A percentile compares a stretch with the other conserved stretches of the same genome.
phyloP scores from a whole-genome alignment of 2,888 invertebrate genomes.

The Limnephilus auricula region DNA sequence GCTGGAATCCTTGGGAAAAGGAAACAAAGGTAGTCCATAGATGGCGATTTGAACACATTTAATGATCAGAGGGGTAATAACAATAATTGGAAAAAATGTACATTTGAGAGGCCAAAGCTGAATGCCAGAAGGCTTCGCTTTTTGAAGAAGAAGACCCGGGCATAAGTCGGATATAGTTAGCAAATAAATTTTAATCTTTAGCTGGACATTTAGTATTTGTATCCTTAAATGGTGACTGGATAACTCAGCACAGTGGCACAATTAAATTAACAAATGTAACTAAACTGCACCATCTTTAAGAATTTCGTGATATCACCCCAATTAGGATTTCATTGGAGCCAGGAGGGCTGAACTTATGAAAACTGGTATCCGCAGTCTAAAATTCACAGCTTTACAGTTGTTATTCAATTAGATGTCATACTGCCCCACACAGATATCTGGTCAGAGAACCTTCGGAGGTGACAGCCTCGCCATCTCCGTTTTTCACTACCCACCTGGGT shows the following conservation, averaged over 20 bases:
- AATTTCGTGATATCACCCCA: background rate
- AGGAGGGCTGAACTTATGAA: background rate
- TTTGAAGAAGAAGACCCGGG: background rate
- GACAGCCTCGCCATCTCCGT: background rate
- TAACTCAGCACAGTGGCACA: no score
- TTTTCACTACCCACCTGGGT: background rate
- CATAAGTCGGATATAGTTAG: background rate
- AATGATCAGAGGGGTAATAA: background rate
- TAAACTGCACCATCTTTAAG: background rate
- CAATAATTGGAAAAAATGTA: background rate
- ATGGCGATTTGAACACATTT: background rate
- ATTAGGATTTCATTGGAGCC: background rate
- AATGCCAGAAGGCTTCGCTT: background rate
- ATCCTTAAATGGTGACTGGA: background rate
- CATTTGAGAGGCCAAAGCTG: background rate
- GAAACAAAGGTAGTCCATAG: no score
- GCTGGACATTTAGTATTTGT: background rate
- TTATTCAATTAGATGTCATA: background rate
- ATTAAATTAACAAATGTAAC: no score
- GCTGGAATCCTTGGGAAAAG: no score
- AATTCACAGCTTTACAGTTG: background rate
- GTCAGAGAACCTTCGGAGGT: no score
- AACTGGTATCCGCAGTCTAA: background rate
- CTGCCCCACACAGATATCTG: background rate
- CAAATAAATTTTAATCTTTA: background rate